Percentiles rank a stretch among this genome's conserved stretches.
Conservation (phyloP, 2,888 invertebrate species). For the Diaphora mendica region DNA sequence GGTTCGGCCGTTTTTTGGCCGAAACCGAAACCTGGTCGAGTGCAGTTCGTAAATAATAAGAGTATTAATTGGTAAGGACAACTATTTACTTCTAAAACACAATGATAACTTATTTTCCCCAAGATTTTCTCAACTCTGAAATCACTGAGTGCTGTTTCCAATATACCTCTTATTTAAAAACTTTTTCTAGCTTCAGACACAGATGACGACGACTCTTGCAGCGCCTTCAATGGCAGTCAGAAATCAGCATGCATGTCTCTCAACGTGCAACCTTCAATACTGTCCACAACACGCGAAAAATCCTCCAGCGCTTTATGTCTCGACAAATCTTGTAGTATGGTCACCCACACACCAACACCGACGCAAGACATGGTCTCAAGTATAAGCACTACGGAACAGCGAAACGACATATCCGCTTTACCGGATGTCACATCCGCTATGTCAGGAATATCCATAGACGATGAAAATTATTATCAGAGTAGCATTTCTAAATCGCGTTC, state of each 20-base stretch:
- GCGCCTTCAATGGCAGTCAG: conserved; percentile 81
- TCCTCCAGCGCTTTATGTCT: conserved; percentile 82
- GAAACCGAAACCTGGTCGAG: too few species aligned
- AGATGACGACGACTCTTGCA: conserved; percentile 83
- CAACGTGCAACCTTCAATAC: conserved; percentile 77
- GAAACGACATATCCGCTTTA: conserved; percentile 78
- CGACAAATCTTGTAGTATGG: conserved; percentile 80
- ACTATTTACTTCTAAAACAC: background rate
- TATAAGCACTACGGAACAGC: conserved; percentile 81
- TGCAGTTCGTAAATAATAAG: background rate
- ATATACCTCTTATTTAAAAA: background rate
- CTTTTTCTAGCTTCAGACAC: conserved; percentile 73
- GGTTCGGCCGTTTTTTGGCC: too few species aligned
- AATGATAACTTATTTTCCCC: background rate
- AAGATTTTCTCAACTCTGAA: background rate
- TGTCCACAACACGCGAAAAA: conserved; percentile 78
- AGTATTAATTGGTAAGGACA: background rate
- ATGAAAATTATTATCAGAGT: conserved; percentile 79
- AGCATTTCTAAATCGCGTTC: conserved; percentile 83
- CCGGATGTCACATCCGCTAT: conserved; percentile 82
- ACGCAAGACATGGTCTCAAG: conserved; percentile 86
- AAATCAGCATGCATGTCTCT: conserved; percentile 81
- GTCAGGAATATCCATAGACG: conserved; percentile 83
- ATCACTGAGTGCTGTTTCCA: background rate
- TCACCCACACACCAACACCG: conserved; percentile 83